Conservation (phyloP, 2,113 vertebrate species). For the Sylvietta virens region DNA sequence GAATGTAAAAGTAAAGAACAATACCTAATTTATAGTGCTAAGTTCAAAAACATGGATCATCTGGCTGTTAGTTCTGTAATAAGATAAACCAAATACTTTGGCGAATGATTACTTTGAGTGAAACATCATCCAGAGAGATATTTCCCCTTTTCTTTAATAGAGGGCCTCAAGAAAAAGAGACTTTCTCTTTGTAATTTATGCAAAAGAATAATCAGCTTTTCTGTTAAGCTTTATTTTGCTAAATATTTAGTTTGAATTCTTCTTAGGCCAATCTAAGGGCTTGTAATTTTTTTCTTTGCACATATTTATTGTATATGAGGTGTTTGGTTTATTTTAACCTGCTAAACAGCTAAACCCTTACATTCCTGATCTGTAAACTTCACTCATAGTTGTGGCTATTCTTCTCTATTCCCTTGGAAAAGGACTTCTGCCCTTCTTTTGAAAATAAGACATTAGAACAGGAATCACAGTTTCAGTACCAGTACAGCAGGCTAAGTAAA, state of each 20-base stretch:
- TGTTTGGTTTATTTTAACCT: not conserved
- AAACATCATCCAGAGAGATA: not conserved
- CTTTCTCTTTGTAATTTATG: not conserved
- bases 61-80: not conserved
- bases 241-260: not conserved
- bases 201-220: not conserved
- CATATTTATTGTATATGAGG: not conserved
- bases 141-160: not conserved
- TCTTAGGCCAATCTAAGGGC: not conserved
- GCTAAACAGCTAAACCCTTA: not conserved
- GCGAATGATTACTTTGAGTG: not conserved
- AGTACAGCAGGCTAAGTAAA: not conserved
- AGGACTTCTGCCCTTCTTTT: not conserved
- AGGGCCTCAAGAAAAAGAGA: not conserved
- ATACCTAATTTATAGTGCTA: not conserved
- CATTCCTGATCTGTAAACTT: not conserved
- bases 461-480: not conserved
- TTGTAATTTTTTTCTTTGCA: not conserved
- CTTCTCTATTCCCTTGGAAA: not conserved
- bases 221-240: not conserved
- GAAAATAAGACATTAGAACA: not conserved
- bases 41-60: not conserved
- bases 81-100: not conserved
- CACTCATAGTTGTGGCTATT: not conserved
- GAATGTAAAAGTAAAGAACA: not conserved